Percentiles rank a stretch among this genome's conserved stretches.
These are phyloP conservation scores for Actinia equina DNA, from an alignment of 64 coral and sea anemone species.

Conservation along the genomic window DNA sequence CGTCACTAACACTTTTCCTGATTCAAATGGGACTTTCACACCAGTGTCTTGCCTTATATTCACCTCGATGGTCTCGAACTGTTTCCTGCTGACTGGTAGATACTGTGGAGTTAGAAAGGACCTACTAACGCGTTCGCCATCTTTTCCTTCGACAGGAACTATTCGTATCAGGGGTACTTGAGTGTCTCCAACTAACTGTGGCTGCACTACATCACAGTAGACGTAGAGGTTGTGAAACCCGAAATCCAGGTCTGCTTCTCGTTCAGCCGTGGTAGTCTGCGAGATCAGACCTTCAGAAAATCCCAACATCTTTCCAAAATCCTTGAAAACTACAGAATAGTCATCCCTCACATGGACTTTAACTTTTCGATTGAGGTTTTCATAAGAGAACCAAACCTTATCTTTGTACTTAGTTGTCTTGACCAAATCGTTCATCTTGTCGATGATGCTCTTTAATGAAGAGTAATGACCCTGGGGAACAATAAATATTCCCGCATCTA, in stretches of 20 bases:
- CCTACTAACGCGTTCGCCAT: no score
- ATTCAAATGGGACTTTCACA: constrained; percentile 19
- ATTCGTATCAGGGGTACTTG: constrained; percentile 8
- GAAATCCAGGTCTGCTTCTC: constrained; percentile 8
- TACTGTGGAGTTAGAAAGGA: no score
- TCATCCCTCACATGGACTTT: background rate
- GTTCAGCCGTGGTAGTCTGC: background rate
- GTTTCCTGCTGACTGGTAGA: no score
- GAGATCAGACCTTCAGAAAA: background rate
- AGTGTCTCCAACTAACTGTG: background rate
- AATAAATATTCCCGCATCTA: no score
- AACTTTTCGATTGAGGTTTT: no score
- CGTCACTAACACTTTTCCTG: background rate
- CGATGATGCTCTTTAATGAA: constrained; percentile 1
- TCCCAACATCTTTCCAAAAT: background rate
- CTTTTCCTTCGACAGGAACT: background rate
- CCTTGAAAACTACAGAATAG: background rate
- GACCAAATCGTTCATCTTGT: background rate
- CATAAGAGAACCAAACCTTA: background rate
- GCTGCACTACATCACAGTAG: no score
- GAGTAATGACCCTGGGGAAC: no score
- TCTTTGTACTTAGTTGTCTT: no score
- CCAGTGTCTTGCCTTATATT: constrained; percentile 17
- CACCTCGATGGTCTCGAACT: no score
- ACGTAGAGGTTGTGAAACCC: constrained; percentile 10